Base-by-base conservation (phyloP, 2,888 invertebrate genomes). In the Trichopoda pennipes region DNA sequence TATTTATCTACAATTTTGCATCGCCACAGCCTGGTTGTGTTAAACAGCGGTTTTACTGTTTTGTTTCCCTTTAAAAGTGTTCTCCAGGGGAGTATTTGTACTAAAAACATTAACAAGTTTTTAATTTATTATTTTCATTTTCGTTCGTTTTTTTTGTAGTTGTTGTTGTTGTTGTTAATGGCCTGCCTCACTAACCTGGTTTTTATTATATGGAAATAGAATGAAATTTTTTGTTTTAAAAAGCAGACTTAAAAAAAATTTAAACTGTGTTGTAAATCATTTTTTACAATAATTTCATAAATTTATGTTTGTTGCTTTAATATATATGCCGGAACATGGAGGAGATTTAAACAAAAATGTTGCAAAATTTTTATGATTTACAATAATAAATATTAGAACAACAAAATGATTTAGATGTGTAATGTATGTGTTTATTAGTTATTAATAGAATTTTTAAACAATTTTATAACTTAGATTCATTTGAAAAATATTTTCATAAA, bases 241-340 rank as follows among this genome's bases (percentile, higher is more conserved):
- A 12, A 1, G 3, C 6, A 68, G 23, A 3, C 49, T 28, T 32
- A 51, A 32, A 32, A 21, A 63, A n/a, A 32, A 64, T 51, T n/a
- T 42, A 69, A 80, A 16, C 38, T 53, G 56, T 61, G 23, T 21
- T 68, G 64, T 75, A 80, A 75, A 61, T 74, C 35, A 80, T 75
- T 58, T 70, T 60, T 47, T 53, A 55, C 19, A 56, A 56, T 69
- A 56, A 68, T 66, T 70, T 70, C 47, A 16, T 21, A 68, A 80
- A 70, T 80, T 80, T 80, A 75, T 75, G 53, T 66, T 23, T 66
- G 70, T 75, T 49, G 19, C 60, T 75, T 75, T 49, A 56, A 74
- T 70, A 58, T 80, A 23, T 42, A 69, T 53, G 16, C 17, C 38
- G 56, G 9, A 66, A 44, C 68, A 68, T 68, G 56, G 55, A 61